phyloP scores from a whole-genome alignment of 2,888 invertebrate genomes.

The Ophion obscuratus region DNA sequence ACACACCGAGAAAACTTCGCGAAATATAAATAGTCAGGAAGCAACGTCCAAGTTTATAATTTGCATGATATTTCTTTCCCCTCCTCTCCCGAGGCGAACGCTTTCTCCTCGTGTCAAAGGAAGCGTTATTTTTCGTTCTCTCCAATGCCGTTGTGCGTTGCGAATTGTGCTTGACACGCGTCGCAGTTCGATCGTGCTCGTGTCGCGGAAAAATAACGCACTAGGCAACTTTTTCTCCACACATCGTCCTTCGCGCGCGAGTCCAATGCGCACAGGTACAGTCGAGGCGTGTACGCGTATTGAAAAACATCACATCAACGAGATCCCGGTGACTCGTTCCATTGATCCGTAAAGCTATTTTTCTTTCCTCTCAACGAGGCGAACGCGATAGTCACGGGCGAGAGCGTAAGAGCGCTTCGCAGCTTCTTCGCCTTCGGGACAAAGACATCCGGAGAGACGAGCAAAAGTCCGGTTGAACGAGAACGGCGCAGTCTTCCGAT shows the following conservation, averaged over 20 bases:
- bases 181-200: background rate
- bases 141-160: background rate
- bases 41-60: background rate
- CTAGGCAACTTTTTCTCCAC: background rate
- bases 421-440: background rate
- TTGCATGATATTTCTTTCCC: background rate
- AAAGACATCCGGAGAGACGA: constrained; percentile 13
- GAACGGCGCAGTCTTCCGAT: constrained; percentile 13
- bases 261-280: background rate
- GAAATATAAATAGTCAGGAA: too few relatives aligned
- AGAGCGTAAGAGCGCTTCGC: background rate
- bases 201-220: too few relatives aligned
- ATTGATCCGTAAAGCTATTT: background rate
- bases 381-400: background rate
- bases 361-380: background rate
- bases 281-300: background rate
- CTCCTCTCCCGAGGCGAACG: background rate
- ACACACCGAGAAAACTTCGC: background rate
- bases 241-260: background rate
- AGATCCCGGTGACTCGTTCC: background rate
- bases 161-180: background rate
- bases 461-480: constrained; percentile 31
- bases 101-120: background rate
- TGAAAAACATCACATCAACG: background rate
- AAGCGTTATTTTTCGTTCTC: background rate